phyloP scores from a whole-genome alignment of 2,888 invertebrate genomes.

The Atrina japonica region DNA sequence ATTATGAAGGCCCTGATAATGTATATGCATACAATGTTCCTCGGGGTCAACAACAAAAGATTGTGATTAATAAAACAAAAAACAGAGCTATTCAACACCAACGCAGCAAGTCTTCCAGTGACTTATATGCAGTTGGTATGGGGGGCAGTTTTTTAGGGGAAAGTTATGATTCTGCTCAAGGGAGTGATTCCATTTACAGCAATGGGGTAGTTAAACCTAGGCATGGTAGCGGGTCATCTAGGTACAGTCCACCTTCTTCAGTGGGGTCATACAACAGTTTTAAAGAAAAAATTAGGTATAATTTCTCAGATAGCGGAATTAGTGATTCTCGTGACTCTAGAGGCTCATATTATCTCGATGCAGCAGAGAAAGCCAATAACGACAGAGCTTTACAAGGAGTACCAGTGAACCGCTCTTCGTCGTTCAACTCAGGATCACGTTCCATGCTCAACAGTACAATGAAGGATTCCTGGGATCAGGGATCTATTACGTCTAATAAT shows the following conservation, averaged over 20 bases:
- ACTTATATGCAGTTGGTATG: not conserved
- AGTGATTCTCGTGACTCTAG: conserved; percentile 21
- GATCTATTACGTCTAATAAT: conserved; percentile 31
- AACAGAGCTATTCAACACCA: conserved; percentile 1
- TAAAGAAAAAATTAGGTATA: conserved; percentile 24
- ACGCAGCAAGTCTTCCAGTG: conserved; percentile 10
- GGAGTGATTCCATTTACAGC: conserved; percentile 13
- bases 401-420: not conserved
- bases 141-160: conserved; percentile 3
- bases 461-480: conserved; percentile 29
- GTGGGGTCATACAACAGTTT: conserved; percentile 28
- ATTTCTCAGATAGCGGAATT: conserved; percentile 33
- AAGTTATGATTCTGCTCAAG: conserved; percentile 18
- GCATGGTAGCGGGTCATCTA: not conserved
- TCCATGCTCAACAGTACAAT: conserved; percentile 34
- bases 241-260: conserved; percentile 12
- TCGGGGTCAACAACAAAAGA: too few species aligned
- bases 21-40: too few species aligned
- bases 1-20: too few species aligned
- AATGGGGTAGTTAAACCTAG: not conserved
- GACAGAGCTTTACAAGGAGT: not conserved
- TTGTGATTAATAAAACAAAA: too few species aligned
- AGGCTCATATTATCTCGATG: conserved; percentile 15
- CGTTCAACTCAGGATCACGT: conserved; percentile 1
- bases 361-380: conserved; percentile 3